A percentile compares a stretch with the other conserved stretches of the same genome.
phyloP scores from a whole-genome alignment of 2,797 vertebrate species.

The Microctenopoma lineatum region DNA sequence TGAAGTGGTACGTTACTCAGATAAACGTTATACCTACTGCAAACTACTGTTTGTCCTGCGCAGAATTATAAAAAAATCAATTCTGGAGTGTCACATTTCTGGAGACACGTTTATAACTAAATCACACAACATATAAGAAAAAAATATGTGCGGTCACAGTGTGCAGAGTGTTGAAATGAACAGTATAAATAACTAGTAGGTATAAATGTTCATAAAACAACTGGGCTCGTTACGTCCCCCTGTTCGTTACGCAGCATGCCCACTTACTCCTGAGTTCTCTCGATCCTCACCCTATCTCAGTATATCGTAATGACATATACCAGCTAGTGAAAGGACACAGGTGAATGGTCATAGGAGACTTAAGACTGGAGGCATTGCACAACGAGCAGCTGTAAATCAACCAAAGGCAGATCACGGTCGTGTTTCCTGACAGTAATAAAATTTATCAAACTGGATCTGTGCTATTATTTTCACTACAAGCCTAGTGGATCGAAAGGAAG shows the following conservation, averaged over 20 bases:
- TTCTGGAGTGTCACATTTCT: neutral
- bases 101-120: neutral
- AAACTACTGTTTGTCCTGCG: neutral
- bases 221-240: slow-evolving; percentile 6
- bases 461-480: slow-evolving; percentile 72
- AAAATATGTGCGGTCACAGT: neutral
- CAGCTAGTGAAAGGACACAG: slow-evolving; percentile 70
- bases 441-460: slow-evolving; percentile 70
- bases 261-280: slow-evolving; percentile 39
- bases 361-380: slow-evolving; percentile 55
- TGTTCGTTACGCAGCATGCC: slow-evolving; percentile 62
- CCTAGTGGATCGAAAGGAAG: slow-evolving; percentile 64
- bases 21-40: neutral
- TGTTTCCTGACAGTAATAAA: slow-evolving; percentile 80
- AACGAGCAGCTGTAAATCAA: slow-evolving; percentile 68
- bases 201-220: slow-evolving; percentile 6
- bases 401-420: slow-evolving; percentile 54
- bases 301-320: slow-evolving; percentile 59
- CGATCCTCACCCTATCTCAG: slow-evolving; percentile 40
- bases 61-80: neutral
- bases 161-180: slow-evolving; percentile 19
- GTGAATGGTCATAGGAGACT: slow-evolving; percentile 71
- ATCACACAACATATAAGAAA: no score
- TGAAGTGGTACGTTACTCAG: slow-evolving; percentile 2
- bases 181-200: slow-evolving; percentile 5